Conservation (phyloP, 2,797 vertebrate genomes). For the Agapornis canus region DNA sequence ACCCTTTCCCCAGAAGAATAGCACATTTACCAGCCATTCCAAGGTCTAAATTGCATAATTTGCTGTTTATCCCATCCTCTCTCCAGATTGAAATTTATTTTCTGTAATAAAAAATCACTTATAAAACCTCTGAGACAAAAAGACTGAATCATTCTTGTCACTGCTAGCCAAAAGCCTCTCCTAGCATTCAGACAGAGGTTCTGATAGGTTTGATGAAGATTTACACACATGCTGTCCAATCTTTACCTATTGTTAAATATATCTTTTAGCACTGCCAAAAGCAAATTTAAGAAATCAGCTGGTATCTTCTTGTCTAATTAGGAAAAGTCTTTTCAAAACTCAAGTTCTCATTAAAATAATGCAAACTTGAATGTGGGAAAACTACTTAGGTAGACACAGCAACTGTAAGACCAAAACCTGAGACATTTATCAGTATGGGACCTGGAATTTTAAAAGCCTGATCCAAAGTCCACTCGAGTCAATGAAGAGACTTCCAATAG, state of each 20-base stretch:
- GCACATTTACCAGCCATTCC: background rate
- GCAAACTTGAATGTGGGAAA: background rate
- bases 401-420: background rate
- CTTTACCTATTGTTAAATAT: background rate
- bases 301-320: background rate
- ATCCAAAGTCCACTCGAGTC: background rate
- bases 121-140: background rate
- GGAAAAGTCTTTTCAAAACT: background rate
- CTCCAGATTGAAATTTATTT: background rate
- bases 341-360: background rate
- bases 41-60: background rate
- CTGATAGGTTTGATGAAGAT: background rate
- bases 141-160: background rate
- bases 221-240: background rate
- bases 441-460: background rate
- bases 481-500: background rate
- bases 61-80: background rate
- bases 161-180: background rate
- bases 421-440: background rate
- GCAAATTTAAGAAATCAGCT: background rate
- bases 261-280: background rate
- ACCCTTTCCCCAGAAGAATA: background rate
- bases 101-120: background rate
- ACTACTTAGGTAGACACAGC: background rate
- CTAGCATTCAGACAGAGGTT: background rate